Evolutionary conservation across 2,888 invertebrate species (phyloP), one percentile per base, ranked within the genome.

Genomic region (Lasius platythorax): DNA sequence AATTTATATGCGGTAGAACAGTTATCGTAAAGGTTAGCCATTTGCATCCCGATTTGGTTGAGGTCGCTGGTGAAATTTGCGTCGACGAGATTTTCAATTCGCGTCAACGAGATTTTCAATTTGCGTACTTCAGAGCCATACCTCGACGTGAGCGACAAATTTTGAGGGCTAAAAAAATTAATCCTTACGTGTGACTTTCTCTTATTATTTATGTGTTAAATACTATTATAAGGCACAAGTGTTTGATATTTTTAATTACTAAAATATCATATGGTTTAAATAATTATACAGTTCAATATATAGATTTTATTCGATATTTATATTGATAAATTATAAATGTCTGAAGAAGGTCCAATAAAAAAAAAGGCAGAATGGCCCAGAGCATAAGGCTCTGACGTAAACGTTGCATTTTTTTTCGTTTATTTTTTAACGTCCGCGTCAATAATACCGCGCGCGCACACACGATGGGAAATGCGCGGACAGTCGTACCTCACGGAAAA

Each of bases 401-500:
- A 50, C 43, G 78, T 37, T 28, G 28, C 23, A 43, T 70, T 63
- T 63, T 50, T 23, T 53, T 83, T 68, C n/a, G 50, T 78, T 70
- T 78, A 43, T 73, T 84, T 72, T 64, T 30, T 63, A 64, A 15
- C 72, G 56, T 53, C 43, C n/a, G n/a, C 67, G 73, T 78, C 79
- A 81, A 81, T 79, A 79, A 82, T 79, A 67, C 46, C 40, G 43
- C 43, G 56, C 66, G 58, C 67, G 53, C 53, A 50, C n/a, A 30
- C 30, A 23, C 66, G 66, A 66, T 53, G 82, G 63, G 33, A 79
- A 64, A 28, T n/a, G 50, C 73, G 63, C 63, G 76, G 58, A 83
- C 81, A 70, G 68, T 73, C 79, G 74, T 78, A 66, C 64, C 68
- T 58, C 73, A 53, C 33, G 82, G 87, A 88, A 88, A 85, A 90